Evolutionary conservation across 2,797 vertebrate species (phyloP).

Genomic region (Synaphobranchus kaupii): DNA sequence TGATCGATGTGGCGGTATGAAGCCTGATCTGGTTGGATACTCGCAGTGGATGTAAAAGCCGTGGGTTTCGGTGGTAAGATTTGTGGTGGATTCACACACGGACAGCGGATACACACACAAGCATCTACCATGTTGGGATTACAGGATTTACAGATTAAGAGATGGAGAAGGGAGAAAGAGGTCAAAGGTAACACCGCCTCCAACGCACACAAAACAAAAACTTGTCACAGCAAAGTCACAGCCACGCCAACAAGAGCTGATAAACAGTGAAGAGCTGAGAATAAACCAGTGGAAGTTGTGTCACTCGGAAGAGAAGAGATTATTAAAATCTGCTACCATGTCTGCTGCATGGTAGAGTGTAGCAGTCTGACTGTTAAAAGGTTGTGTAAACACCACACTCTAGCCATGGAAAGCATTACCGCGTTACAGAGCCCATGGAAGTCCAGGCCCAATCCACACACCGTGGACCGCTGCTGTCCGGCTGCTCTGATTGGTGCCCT

Average conservation of each 20-base stretch:
- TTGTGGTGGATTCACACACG: slow-evolving; percentile 10
- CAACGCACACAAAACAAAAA: slow-evolving; percentile 73
- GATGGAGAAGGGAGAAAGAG: slow-evolving; percentile 18
- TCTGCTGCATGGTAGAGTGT: slow-evolving; percentile 65
- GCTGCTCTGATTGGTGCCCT: slow-evolving; percentile 68
- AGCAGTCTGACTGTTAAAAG: slow-evolving; percentile 59
- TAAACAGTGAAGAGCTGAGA: slow-evolving; percentile 35
- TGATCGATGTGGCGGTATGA: background rate
- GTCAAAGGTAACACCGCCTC: background rate
- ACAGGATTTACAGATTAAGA: background rate
- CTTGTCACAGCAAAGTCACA: no score
- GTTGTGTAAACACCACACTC: slow-evolving; percentile 82
- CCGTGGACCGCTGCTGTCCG: slow-evolving; percentile 72
- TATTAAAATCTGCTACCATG: slow-evolving; percentile 65
- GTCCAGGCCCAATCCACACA: slow-evolving; percentile 71
- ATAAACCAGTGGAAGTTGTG: slow-evolving; percentile 57
- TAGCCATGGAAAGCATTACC: slow-evolving; percentile 89
- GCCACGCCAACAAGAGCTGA: slow-evolving; percentile 58
- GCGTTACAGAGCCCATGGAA: slow-evolving; percentile 83
- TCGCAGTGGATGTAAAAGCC: background rate
- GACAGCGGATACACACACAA: background rate
- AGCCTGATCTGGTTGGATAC: background rate
- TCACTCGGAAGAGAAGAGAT: no score
- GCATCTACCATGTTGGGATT: background rate
- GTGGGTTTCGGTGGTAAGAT: background rate